A percentile compares a stretch with the other conserved stretches of the same genome.
These are phyloP conservation scores for Cataglyphis livida DNA, from an alignment of 2,888 invertebrate genomes.

Conservation along the genomic window DNA sequence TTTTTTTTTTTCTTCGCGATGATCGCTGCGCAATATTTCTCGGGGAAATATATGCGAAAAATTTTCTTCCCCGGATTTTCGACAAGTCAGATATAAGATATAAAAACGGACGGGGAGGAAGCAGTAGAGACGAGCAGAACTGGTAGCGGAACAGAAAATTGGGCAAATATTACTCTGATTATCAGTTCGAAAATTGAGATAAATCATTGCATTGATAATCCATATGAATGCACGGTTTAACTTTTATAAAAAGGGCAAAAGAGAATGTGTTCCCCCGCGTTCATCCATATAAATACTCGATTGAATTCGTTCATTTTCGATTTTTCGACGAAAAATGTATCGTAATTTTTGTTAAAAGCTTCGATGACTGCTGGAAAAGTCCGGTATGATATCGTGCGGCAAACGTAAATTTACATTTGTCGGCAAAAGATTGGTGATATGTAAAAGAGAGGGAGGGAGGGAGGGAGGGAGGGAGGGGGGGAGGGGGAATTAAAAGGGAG, in stretches of 20 bases:
- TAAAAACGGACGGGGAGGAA: not conserved
- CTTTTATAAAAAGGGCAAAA: not conserved
- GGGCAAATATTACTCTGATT: slow-evolving; percentile 13
- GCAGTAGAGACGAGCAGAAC: not conserved
- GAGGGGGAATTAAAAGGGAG: slow-evolving; percentile 33
- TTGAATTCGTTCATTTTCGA: not conserved
- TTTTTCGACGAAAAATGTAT: not conserved
- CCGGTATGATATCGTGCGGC: not conserved
- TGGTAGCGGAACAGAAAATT: not conserved
- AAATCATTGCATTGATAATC: not conserved
- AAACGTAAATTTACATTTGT: slow-evolving; percentile 5
- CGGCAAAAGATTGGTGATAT: not conserved
- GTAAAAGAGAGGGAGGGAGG: not conserved
- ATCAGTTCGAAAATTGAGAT: not conserved
- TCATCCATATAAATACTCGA: not conserved
- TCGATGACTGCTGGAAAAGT: not conserved
- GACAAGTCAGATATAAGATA: not conserved
- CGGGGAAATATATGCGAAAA: not conserved
- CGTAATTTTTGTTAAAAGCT: slow-evolving; percentile 24
- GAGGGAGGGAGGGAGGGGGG: too few relatives aligned
- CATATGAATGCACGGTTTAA: not conserved
- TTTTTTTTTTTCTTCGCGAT: not conserved
- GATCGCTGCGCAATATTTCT: not conserved
- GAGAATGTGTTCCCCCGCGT: not conserved
- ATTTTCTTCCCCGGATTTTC: not conserved